phyloP scores from a whole-genome alignment of 2,113 vertebrate species.

The Oryzias melastigma region DNA sequence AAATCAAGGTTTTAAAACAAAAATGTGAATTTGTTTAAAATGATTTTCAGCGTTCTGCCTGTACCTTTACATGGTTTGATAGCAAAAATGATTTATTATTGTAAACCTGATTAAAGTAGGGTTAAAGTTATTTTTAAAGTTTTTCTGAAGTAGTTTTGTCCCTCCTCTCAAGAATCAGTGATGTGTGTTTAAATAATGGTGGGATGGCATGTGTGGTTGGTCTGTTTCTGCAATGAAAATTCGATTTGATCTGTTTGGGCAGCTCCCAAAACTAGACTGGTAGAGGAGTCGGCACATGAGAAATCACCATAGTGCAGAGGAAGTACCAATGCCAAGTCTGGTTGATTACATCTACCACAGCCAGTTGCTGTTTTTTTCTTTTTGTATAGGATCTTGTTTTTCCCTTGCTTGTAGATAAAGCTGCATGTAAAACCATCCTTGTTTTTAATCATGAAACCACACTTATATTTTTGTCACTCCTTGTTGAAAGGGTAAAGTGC shows the following conservation, averaged over 20 bases:
- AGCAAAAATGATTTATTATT: no score
- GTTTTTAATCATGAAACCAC: constrained; percentile 58
- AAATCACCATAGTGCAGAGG: constrained; percentile 74
- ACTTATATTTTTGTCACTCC: constrained; percentile 38
- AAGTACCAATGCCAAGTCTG: constrained; percentile 75
- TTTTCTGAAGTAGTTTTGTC: no score
- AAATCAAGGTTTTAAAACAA: no score
- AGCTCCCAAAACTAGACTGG: constrained; percentile 56
- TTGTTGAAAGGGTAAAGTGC: constrained; percentile 25
- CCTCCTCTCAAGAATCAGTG: no score
- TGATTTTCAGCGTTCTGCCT: no score
- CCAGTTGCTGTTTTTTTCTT: constrained; percentile 58
- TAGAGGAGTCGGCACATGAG: constrained; percentile 62
- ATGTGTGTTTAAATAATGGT: background rate
- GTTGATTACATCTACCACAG: constrained; percentile 69
- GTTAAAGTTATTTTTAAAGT: no score
- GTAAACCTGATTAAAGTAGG: no score
- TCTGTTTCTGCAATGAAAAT: constrained; percentile 43
- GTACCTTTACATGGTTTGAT: no score
- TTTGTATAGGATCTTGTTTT: constrained; percentile 48
- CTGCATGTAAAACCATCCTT: constrained; percentile 42
- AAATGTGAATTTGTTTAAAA: no score
- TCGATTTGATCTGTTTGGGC: constrained; percentile 69
- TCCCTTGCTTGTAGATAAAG: constrained; percentile 58
- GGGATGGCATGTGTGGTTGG: background rate